Conservation (phyloP, 2,113 vertebrate species). For the Mustelus asterias region DNA sequence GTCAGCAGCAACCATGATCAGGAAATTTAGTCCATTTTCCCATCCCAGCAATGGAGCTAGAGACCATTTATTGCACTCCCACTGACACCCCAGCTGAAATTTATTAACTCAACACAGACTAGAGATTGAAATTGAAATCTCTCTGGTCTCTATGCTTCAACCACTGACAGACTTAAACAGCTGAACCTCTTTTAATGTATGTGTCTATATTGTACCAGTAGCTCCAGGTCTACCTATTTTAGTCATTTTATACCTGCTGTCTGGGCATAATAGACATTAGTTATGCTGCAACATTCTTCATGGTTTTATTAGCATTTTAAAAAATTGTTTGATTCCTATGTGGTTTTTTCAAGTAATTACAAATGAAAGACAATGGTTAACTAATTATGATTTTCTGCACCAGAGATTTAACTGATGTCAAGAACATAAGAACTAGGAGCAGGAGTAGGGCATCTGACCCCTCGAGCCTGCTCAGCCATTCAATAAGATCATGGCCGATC, state of each 20-base stretch:
- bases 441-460: no score
- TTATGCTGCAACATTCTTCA: neutral
- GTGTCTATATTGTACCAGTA: neutral
- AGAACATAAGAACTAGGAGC: no score
- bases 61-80: neutral
- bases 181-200: neutral
- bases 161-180: no score
- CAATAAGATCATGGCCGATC: no score
- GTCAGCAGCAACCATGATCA: neutral
- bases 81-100: neutral
- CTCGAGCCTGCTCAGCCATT: no score
- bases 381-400: neutral
- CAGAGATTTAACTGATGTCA: neutral
- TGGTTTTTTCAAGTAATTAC: neutral
- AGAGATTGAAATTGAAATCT: neutral
- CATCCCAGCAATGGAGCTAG: neutral
- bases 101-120: neutral
- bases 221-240: neutral
- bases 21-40: neutral
- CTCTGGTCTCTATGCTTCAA: neutral
- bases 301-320: neutral
- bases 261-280: neutral
- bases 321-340: neutral
- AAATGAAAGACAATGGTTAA: neutral
- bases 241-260: neutral